Base-by-base conservation (phyloP, 1,140 invertebrate genomes). In the Diploscapter pachys region DNA sequence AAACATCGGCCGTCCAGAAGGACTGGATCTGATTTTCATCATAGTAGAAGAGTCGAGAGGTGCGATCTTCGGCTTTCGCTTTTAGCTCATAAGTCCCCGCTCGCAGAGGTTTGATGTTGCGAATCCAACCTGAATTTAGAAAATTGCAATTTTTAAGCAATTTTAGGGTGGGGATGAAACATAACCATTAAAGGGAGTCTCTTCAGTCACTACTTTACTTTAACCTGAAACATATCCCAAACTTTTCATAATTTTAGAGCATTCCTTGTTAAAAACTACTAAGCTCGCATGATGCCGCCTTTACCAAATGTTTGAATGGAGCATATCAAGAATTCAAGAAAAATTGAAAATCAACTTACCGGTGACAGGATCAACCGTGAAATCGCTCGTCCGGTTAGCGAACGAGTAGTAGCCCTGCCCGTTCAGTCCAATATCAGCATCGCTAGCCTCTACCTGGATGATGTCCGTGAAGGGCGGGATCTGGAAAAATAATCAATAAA, bases 301-400 rank as follows among this genome's bases (percentile, higher is more conserved):
- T 31, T 31, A 31, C 31, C 31, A 31, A 31, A 31, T 31, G 31
- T 31, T 31, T 31, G 31, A 0, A 31, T 31, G 31, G 31, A 31
- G 31, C 31, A 31, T 31, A 31, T 31, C 31, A 31, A 31, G 31
- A 31, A 31, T 31, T 31, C 31, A 31, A 31, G 31, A 31, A 31
- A 31, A 31, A 31, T 31, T 31, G 31, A 31, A 31, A 31, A 31
- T 31, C 31, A 31, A 31, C 31, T 1, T 31, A 31, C 31, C 31
- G 3, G 68, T 61, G 0, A 88, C 86, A 3, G 89, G 88, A 80
- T 96, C 92, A 2, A 98, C 91, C 63, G 87, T 88, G 84, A 98
- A 98, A 81, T 94, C 92, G 51, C 89, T 88, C 0, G 91, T 92
- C 76, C 94, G 92, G 0, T 92, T 92, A 2, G 91, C 88, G 5